Conservation (phyloP, 2,797 vertebrate genomes). For the Pangasius sanitwongsei region DNA sequence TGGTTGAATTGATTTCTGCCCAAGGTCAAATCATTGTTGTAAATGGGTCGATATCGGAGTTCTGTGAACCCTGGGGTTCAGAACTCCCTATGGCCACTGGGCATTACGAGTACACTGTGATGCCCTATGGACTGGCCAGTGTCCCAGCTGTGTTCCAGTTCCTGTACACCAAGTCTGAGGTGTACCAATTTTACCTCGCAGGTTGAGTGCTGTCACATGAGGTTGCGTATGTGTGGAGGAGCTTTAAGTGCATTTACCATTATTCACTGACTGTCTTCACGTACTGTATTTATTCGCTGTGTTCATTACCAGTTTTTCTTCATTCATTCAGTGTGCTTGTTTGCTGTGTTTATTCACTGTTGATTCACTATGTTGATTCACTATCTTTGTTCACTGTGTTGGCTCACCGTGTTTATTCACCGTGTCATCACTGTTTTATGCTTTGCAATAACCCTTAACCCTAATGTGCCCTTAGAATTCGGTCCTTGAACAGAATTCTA, state of each 20-base stretch:
- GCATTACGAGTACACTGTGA: not conserved
- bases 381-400: not conserved
- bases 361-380: not conserved
- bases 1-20: not conserved
- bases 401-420: not conserved
- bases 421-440: not conserved
- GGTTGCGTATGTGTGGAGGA: not conserved
- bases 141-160: not conserved
- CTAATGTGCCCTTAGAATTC: not conserved
- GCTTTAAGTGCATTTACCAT: not conserved
- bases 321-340: not conserved
- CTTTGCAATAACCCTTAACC: not conserved
- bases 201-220: not conserved
- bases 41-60: not conserved
- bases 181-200: not conserved
- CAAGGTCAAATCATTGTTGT: not conserved
- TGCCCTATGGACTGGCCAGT: not conserved
- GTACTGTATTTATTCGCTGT: not conserved
- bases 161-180: not conserved
- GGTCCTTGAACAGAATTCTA: not conserved
- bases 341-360: slow-evolving; percentile 16
- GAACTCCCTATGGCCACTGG: not conserved
- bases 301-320: not conserved
- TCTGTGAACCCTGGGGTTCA: not conserved
- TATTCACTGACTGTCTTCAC: not conserved